Evolutionary conservation across 2,888 invertebrate species (phyloP).

Genomic region (Amphiduros pacificus): DNA sequence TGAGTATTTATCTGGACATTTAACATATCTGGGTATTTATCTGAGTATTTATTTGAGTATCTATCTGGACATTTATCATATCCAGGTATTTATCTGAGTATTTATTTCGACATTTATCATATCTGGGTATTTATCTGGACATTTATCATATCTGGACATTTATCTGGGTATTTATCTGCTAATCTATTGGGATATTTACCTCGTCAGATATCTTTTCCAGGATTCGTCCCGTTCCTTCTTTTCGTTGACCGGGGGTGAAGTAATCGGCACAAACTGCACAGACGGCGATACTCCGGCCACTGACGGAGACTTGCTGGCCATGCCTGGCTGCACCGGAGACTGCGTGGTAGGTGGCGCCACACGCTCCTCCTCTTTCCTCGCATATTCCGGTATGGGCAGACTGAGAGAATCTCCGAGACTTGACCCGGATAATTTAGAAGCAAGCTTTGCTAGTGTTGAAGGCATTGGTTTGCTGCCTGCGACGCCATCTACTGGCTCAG

Average conservation of each 20-base stretch:
- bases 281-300: not conserved
- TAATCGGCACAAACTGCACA: constrained; percentile 17
- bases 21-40: too few species aligned
- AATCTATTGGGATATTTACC: constrained; percentile 43
- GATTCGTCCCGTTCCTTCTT: constrained; percentile 63
- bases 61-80: too few species aligned
- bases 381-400: constrained; percentile 37
- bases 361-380: not conserved
- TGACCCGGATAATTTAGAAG: constrained; percentile 31
- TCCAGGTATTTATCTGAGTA: too few species aligned
- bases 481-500: not conserved
- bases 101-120: too few species aligned
- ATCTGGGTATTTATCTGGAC: not conserved
- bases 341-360: not conserved
- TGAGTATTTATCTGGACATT: too few species aligned
- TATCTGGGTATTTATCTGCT: too few species aligned
- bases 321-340: not conserved
- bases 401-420: constrained; percentile 42
- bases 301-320: not conserved
- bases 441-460: constrained; percentile 24
- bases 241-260: constrained; percentile 33
- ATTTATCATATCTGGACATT: too few species aligned
- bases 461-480: constrained; percentile 4
- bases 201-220: constrained; percentile 66
- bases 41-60: too few species aligned